These are phyloP conservation scores for Brachyptera risi DNA, from an alignment of 2,888 invertebrate species.

Conservation along the genomic window DNA sequence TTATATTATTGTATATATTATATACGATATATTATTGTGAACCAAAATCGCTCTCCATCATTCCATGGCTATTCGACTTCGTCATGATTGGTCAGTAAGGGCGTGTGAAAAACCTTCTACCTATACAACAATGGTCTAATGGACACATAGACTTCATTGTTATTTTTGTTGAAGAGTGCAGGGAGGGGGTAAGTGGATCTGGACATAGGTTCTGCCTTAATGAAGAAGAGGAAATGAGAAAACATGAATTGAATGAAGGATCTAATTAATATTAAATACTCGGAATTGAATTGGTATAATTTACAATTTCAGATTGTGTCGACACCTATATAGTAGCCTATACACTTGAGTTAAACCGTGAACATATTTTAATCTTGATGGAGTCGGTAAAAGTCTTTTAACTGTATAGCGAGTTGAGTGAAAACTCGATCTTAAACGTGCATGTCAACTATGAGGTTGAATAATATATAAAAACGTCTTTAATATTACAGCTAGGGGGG, in stretches of 20 bases:
- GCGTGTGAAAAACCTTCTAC: slow-evolving; percentile 11
- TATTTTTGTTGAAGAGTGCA: neutral
- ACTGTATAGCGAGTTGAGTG: neutral
- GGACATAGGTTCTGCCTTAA: neutral
- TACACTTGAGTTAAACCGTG: no score
- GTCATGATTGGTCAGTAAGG: neutral
- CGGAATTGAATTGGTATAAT: neutral
- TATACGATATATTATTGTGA: neutral
- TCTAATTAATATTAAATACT: neutral
- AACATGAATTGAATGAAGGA: neutral
- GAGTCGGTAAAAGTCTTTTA: neutral
- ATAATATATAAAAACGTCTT: no score
- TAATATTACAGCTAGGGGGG: no score
- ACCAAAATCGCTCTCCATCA: neutral
- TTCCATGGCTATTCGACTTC: no score
- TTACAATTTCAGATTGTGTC: neutral
- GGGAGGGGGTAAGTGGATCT: slow-evolving; percentile 2
- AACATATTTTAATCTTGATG: no score
- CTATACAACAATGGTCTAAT: slow-evolving; percentile 6
- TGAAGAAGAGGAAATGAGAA: slow-evolving; percentile 5
- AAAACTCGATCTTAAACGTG: no score
- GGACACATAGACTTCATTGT: slow-evolving; percentile 1
- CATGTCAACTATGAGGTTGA: no score
- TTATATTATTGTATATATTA: neutral
- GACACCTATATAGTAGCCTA: no score